Evolutionary conservation across 2,113 vertebrate genomes (phyloP), one percentile per base, ranked within the genome.

Genomic region (Gadus chalcogrammus): DNA sequence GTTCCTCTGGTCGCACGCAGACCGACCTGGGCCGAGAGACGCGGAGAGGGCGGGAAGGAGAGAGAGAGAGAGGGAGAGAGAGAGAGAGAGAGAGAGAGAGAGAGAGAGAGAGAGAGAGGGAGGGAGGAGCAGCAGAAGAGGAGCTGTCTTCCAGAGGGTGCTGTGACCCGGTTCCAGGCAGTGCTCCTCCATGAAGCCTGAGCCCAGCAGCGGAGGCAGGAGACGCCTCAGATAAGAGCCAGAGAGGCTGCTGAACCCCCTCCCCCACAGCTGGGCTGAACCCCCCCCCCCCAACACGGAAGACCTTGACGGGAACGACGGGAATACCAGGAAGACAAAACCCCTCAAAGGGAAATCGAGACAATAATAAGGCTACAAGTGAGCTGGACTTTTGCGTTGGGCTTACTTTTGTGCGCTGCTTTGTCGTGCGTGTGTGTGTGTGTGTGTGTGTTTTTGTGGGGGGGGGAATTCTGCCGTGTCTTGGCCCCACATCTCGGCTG

Each of bases 1-100:
- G 72, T 81, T 86, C 84, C 82, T 85, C 77, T 79, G 84, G 77
- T 83, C 38, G 83, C 78, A 82, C 69, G 82, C 79, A 85, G 75
- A 80, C 56, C 73, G 69, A 38, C 65, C 70, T 63, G 42, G 71
- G 69, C 60, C 71, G 66, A 66, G 58, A 77, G 63, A 74, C 55
- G 27, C 71, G 60, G 17, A 15, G 69, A 80, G 77, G 75, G 79
- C 78, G 61, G 27, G 70, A 73, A 24, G 24, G 53, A 67, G 63
- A 64, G 79, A 65, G 15, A 58, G 17, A 58, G 70, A 68, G 67
- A 61, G 53, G 64, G 84, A 78, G 78, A 70, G 79, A 71, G 73
- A 53, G 70, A 68, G 67, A 61, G 53, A 64, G 84, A 78, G 71
- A 80, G 75, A 82, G 78, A 71, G 79, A 71, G 73, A 48, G 59